Conservation (phyloP, 2,113 vertebrate species). For the Micronycteris hirsuta region DNA sequence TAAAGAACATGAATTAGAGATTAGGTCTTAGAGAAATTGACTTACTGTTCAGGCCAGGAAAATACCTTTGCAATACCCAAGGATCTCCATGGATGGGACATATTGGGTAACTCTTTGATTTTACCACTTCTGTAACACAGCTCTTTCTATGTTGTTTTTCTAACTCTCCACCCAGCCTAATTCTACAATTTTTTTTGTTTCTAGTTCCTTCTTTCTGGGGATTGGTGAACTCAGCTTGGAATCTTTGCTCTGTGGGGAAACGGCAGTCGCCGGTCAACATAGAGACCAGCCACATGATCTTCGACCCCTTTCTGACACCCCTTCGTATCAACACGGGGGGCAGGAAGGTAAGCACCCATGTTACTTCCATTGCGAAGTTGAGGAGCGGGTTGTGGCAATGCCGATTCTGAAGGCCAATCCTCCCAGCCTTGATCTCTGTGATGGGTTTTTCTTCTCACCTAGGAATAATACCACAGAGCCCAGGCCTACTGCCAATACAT, state of each 20-base stretch:
- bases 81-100: not conserved
- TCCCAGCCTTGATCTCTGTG: not conserved
- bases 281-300: conserved; percentile 99
- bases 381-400: fast-evolving
- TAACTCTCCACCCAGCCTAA: not conserved
- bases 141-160: not conserved
- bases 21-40: not conserved
- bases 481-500: not conserved
- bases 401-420: not conserved
- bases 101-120: not conserved
- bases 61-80: not conserved
- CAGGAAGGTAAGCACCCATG: conserved; percentile 89
- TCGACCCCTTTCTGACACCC: conserved; percentile 96
- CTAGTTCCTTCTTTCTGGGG: conserved; percentile 99
- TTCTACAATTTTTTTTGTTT: conserved; percentile 56
- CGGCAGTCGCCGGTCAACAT: conserved; percentile 98
- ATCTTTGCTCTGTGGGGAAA: conserved; percentile 98
- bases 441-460: not conserved
- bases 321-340: conserved; percentile 97
- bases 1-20: not conserved
- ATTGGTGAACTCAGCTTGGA: conserved; percentile 99
- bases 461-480: not conserved
- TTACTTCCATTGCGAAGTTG: not conserved
- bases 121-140: not conserved
- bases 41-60: not conserved